These are phyloP conservation scores for Gnathonemus echidnorhynchus DNA, from an alignment of 2,113 vertebrate genomes.

Conservation along the genomic window DNA sequence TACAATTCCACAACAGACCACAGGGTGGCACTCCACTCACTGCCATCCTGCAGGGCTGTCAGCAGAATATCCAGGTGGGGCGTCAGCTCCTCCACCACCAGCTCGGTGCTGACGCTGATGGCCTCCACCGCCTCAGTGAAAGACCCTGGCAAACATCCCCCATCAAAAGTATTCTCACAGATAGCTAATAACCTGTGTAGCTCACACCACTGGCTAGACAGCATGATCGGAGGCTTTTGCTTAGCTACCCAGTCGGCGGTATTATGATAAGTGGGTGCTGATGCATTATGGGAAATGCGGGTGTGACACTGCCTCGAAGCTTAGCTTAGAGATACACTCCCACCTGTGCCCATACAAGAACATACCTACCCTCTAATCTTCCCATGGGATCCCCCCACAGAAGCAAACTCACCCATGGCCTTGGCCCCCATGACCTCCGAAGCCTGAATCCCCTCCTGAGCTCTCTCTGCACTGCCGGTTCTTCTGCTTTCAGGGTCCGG, in stretches of 20 bases:
- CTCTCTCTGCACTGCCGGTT: not conserved
- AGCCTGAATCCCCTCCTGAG: not conserved
- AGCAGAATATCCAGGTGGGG: slow-evolving; percentile 58
- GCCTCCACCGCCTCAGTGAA: slow-evolving; percentile 51
- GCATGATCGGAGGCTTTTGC: not conserved
- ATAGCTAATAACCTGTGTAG: not conserved
- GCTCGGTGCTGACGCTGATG: slow-evolving; percentile 57
- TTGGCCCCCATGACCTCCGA: not conserved
- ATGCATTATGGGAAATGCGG: not conserved
- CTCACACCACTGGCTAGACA: not conserved
- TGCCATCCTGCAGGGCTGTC: slow-evolving; percentile 40
- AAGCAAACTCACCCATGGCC: not conserved
- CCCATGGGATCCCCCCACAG: not conserved
- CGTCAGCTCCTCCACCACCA: slow-evolving; percentile 53
- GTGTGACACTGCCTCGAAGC: not conserved
- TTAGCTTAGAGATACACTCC: not conserved
- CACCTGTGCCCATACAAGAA: not conserved
- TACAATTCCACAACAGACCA: not conserved
- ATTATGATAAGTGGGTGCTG: not conserved
- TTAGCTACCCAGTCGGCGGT: not conserved
- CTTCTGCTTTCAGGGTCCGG: not conserved
- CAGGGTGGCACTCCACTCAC: slow-evolving; percentile 38
- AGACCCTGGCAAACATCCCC: slow-evolving; percentile 18
- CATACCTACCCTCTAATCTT: not conserved
- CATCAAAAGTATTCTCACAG: not conserved